Evolutionary conservation across 2,113 vertebrate genomes (phyloP).

Genomic region (Aegotheles bennettii): DNA sequence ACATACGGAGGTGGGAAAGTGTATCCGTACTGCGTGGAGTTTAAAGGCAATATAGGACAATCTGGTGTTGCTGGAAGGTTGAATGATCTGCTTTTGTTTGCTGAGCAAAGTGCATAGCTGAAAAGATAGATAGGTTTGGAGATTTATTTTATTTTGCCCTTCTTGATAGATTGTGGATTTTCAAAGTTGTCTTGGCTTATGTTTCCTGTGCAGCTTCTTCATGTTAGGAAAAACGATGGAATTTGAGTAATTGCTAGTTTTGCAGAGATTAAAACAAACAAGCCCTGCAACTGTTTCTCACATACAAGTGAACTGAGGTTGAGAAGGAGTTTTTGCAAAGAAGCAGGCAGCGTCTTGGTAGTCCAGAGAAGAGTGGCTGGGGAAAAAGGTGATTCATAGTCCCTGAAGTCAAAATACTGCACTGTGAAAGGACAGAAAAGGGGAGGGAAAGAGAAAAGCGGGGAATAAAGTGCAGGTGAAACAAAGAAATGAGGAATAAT

Average conservation of each 20-base stretch:
- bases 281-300: not conserved
- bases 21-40: constrained; percentile 10
- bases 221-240: not conserved
- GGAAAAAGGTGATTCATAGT: not conserved
- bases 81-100: constrained; percentile 26
- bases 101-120: constrained; percentile 9
- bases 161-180: not conserved
- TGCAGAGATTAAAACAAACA: not conserved
- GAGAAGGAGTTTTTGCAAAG: not conserved
- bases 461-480: not conserved
- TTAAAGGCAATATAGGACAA: constrained; percentile 34
- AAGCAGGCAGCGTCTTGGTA: not conserved
- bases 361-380: not conserved
- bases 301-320: not conserved
- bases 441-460: not conserved
- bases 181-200: not conserved
- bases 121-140: not conserved
- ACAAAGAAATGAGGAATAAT: not conserved
- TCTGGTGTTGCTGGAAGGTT: constrained; percentile 18
- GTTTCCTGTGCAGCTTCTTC: not conserved
- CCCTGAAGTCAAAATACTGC: not conserved
- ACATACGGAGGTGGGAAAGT: constrained; percentile 55
- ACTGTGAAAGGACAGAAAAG: not conserved
- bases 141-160: not conserved
- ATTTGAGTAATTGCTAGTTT: not conserved